A percentile compares a stretch with the other conserved stretches of the same genome.
These are phyloP conservation scores for Alca torda DNA, from an alignment of 2,797 vertebrate genomes.

Conservation along the genomic window DNA sequence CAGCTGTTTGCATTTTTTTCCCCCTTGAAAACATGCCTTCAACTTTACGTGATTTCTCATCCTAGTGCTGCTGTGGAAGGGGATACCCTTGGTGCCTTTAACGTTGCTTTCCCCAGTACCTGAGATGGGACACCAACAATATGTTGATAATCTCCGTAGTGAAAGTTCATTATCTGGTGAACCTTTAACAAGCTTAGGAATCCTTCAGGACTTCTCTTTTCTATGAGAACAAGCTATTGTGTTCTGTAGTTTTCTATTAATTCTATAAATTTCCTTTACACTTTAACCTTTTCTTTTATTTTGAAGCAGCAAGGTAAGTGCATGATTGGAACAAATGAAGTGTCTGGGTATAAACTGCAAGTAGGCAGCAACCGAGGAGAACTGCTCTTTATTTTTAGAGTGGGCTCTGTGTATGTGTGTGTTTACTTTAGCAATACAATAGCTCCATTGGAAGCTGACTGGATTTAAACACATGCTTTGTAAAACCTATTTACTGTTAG, in stretches of 20 bases:
- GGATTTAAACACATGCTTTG: not conserved
- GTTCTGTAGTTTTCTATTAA: constrained; percentile 65
- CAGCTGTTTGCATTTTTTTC: constrained; percentile 38
- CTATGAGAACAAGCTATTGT: constrained; percentile 56
- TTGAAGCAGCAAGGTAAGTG: constrained; percentile 78
- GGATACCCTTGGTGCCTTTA: constrained; percentile 57
- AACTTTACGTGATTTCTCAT: constrained; percentile 29
- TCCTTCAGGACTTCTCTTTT: constrained; percentile 65
- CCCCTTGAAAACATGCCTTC: constrained; percentile 36
- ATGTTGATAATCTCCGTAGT: constrained; percentile 46
- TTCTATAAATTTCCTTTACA: constrained; percentile 28
- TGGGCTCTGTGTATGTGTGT: not conserved
- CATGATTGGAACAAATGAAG: not conserved
- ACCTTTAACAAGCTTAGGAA: constrained; percentile 46
- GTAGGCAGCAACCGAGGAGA: not conserved
- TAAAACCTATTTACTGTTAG: not conserved
- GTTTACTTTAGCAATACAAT: constrained; percentile 15
- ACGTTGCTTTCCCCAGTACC: constrained; percentile 22
- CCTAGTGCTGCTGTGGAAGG: constrained; percentile 25
- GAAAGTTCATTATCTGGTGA: constrained; percentile 64
- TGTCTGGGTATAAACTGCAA: not conserved
- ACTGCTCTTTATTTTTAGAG: constrained; percentile 23
- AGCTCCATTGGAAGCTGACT: not conserved
- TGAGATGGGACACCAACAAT: constrained; percentile 45
- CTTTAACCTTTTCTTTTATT: constrained; percentile 72